Evolutionary conservation across 2,888 invertebrate species (phyloP), one percentile per base, ranked within the genome.

Genomic region (Agrotis clavis): DNA sequence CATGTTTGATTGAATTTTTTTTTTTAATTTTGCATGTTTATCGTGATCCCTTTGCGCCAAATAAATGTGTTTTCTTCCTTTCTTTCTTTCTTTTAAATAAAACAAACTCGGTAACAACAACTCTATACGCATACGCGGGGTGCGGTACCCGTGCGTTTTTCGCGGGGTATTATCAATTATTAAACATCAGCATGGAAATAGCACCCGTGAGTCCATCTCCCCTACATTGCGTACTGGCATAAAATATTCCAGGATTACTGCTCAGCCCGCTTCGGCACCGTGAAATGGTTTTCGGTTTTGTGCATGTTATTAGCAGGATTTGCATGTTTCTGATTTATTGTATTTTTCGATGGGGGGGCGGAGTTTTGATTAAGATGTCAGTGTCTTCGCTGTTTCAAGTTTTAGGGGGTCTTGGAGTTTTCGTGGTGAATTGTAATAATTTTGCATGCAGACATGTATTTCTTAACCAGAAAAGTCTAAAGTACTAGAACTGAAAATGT

Each of bases 131-230:
- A 71, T 87, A 77, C 74, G 50, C 71, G 62, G 84, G 83, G 90
- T 90, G 91, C 91, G 92, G 91, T 90, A 81, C 83, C 87, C 89
- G 92, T 91, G 93, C 92, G 95, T 95, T 96, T 95, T 96, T 95
- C 95, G 94, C 94, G 94, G 94, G 94, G 95, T 93, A 96, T 96
- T 96, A 96, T 96, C 96, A 96, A 96, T 96, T 96, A 96, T 96
- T 96, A 95, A 96, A 95, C 95, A 96, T 96, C 96, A 96, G 94
- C 95, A 94, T 94, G 95, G 94, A 96, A 94, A 96, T 95, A 94
- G 95, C 94, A 94, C 96, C 96, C 96, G 88, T 84, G 96, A 94
- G 95, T 95, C 94, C 94, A 90, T 90, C 93, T 91, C 90, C 90
- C 87, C 92, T 90, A 93, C 92, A 92, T 91, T 91, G 92, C 93